Evolutionary conservation across 1,140 invertebrate species (phyloP), one percentile per base, ranked within the genome.

Genomic region (Diorhabda sublineata): DNA sequence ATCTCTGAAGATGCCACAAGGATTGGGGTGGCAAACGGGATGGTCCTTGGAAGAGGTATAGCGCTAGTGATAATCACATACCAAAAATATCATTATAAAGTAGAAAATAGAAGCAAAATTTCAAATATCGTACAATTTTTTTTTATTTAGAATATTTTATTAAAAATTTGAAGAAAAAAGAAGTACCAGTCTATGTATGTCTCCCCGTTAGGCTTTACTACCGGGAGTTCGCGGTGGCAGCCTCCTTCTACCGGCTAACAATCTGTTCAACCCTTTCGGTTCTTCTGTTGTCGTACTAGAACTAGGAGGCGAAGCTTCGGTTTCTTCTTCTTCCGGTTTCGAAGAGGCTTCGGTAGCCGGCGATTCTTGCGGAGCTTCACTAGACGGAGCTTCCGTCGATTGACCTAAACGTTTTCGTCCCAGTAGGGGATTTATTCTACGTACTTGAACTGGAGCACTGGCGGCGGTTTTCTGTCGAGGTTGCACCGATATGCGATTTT

Each of bases 191-290:
- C 61, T 43, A 47, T 43, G 7, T 6, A 6, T 6, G 9, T 42
- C 5, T 45, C 56, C 42, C 44, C 43, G 68, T 75, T 75, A 73
- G 67, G 65, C n/a, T 9, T 26, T 59, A 44, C 45, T 84, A 74
- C 87, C 87, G 3, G 86, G 87, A 70, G 84, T 84, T 80, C 87
- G 80, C 43, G 83, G 76, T 26, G 83, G 77, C 77, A 87, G 78
- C 77, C 87, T 84, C 70, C 87, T 85, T 74, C 88, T 83, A 45
- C 87, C 85, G 0, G 86, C 85, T 4, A 89, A 70, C 5, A 89
- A 78, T 66, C 84, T 83, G 58, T 84, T 84, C 6, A 89, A 74
- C 42, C 87, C 86, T 71, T 85, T 82, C 6, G 85, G 84, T 71
- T 86, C 84, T 66, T 85, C 84, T 0, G 84, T 81, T 1, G 82